These are phyloP conservation scores for Ptychobarbus kaznakovi DNA, from an alignment of 2,797 vertebrate genomes.

Conservation along the genomic window DNA sequence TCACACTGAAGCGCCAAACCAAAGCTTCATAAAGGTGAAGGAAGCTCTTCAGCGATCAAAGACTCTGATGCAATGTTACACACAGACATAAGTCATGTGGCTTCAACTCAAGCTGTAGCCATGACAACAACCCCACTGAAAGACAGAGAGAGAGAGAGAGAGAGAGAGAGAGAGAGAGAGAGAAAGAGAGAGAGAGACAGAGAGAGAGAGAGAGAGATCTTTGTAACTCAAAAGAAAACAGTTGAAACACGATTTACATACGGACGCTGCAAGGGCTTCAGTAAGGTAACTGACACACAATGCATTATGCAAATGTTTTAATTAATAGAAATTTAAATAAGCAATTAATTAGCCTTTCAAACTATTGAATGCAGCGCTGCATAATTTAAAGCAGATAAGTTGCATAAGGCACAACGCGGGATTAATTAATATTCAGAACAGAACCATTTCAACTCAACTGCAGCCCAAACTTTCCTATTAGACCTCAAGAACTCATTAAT, in stretches of 20 bases:
- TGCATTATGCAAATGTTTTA: constrained; percentile 54
- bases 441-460: constrained; percentile 8
- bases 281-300: constrained; percentile 48
- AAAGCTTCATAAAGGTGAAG: not conserved
- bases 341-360: constrained; percentile 52
- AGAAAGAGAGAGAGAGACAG: not conserved
- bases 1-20: not conserved
- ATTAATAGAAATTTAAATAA: constrained; percentile 58
- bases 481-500: constrained; percentile 12
- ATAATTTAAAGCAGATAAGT: constrained; percentile 49
- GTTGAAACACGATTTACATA: constrained; percentile 43
- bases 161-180: not conserved
- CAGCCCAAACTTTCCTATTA: constrained; percentile 29
- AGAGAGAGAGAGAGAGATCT: constrained; percentile 4
- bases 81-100: not conserved
- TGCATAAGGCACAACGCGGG: constrained; percentile 15
- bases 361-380: constrained; percentile 35
- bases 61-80: not conserved
- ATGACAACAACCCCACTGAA: constrained; percentile 4
- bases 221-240: constrained; percentile 30
- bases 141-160: not conserved
- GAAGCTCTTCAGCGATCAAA: not conserved
- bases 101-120: constrained; percentile 7
- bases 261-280: constrained; percentile 29
- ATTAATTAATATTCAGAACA: constrained; percentile 34